Conservation (phyloP, 2,888 invertebrate species). For the Idaea dimidiata region DNA sequence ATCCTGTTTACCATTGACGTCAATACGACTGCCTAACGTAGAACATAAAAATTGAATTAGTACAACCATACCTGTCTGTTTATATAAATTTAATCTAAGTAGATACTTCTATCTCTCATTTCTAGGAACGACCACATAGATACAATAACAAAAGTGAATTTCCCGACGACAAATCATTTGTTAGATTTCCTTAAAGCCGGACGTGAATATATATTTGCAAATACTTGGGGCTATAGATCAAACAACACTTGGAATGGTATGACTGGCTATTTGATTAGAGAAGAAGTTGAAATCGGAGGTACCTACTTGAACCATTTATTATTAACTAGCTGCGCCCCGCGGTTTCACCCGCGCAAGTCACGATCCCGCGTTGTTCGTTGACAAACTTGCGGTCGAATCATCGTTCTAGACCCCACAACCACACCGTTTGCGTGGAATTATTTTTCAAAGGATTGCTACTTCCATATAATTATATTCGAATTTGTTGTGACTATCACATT, state of each 20-base stretch:
- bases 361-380: no score
- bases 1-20: neutral
- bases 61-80: neutral
- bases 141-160: slow-evolving; percentile 84
- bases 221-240: slow-evolving; percentile 83
- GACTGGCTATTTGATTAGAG: slow-evolving; percentile 81
- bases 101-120: slow-evolving; percentile 20
- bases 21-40: slow-evolving; percentile 5
- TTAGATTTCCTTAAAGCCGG: slow-evolving; percentile 80
- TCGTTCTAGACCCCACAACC: no score
- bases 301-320: no score
- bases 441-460: no score
- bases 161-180: slow-evolving; percentile 79
- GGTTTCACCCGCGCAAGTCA: no score
- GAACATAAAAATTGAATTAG: neutral
- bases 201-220: slow-evolving; percentile 73
- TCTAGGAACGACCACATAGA: slow-evolving; percentile 76
- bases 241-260: slow-evolving; percentile 84
- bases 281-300: slow-evolving; percentile 83
- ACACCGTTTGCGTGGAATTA: no score
- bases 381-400: no score
- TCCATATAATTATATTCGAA: no score
- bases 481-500: neutral
- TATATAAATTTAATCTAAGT: slow-evolving; percentile 5
- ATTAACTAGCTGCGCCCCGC: no score